Evolutionary conservation across 1,140 invertebrate genomes (phyloP).

Genomic region (Nilaparvata lugens): DNA sequence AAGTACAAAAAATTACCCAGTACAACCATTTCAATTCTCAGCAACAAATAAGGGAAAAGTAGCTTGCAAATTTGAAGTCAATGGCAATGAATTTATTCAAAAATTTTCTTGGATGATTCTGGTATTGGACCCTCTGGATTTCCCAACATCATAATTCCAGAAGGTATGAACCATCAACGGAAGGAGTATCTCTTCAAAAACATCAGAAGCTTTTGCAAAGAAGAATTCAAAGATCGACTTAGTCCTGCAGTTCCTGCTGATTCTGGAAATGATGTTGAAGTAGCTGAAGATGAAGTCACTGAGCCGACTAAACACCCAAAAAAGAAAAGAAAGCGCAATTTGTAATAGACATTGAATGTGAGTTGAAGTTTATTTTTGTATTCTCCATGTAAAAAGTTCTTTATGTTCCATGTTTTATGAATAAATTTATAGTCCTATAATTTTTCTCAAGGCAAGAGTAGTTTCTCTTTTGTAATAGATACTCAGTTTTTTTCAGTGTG

Average conservation of each 20-base stretch:
- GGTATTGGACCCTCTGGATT: conserved; percentile 4
- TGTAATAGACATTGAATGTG: too few relatives aligned
- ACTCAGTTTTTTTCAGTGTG: too few relatives aligned
- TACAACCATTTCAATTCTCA: conserved; percentile 12
- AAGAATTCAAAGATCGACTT: conserved; percentile 2
- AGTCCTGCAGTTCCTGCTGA: not conserved
- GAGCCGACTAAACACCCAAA: too few relatives aligned
- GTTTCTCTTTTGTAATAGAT: too few relatives aligned
- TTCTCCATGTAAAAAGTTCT: too few relatives aligned
- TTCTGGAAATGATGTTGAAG: too few relatives aligned
- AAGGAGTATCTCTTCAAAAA: conserved; percentile 14
- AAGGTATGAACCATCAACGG: not conserved
- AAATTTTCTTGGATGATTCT: not conserved
- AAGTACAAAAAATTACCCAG: conserved; percentile 8
- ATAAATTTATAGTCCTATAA: too few relatives aligned
- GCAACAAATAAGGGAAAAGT: conserved; percentile 3
- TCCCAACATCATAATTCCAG: not conserved
- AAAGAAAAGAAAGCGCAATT: too few relatives aligned
- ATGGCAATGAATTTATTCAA: not conserved
- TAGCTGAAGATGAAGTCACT: too few relatives aligned
- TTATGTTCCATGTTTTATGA: too few relatives aligned
- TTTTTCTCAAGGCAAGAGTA: too few relatives aligned
- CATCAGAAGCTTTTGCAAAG: conserved; percentile 11
- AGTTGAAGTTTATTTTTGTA: too few relatives aligned
- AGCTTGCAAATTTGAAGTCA: not conserved